A percentile compares a stretch with the other conserved stretches of the same genome.
phyloP scores from a whole-genome alignment of 2,113 vertebrate genomes.

The Salvelinus fontinalis region DNA sequence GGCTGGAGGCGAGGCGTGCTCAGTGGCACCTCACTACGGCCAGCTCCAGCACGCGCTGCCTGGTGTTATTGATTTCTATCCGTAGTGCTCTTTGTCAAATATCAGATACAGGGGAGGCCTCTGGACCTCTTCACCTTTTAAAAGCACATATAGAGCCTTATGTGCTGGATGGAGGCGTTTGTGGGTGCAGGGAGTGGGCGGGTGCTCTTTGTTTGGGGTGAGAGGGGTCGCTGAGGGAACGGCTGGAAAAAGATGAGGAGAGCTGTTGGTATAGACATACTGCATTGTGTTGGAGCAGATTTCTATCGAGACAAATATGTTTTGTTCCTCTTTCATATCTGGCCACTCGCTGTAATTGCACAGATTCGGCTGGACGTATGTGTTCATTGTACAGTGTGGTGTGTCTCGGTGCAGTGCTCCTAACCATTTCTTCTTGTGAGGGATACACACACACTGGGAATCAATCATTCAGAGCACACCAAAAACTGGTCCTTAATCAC shows the following conservation, averaged over 20 bases:
- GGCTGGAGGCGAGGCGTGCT: slow-evolving; percentile 11
- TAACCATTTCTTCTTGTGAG: not conserved
- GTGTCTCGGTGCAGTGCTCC: too few relatives aligned
- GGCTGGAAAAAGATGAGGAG: slow-evolving; percentile 41
- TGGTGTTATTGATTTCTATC: slow-evolving; percentile 93
- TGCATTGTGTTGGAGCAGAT: slow-evolving; percentile 50
- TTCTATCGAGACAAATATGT: slow-evolving; percentile 57
- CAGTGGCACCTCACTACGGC: not conserved
- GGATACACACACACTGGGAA: not conserved
- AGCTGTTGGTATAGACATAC: slow-evolving; percentile 25
- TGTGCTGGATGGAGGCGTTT: slow-evolving; percentile 56
- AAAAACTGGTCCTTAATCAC: not conserved
- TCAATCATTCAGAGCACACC: not conserved
- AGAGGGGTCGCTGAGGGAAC: slow-evolving; percentile 43
- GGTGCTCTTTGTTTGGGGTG: slow-evolving; percentile 47
- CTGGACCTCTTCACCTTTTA: slow-evolving; percentile 97
- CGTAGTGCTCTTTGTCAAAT: slow-evolving; percentile 98
- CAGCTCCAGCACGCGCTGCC: not conserved
- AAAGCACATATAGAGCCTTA: slow-evolving; percentile 90
- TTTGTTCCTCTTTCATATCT: slow-evolving; percentile 37
- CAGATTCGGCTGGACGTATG: slow-evolving; percentile 3
- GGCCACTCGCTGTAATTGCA: slow-evolving; percentile 11
- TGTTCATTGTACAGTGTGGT: not conserved
- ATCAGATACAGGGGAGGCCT: slow-evolving; percentile 96
- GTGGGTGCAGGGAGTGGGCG: slow-evolving; percentile 19